Evolutionary conservation across 2,113 vertebrate species (phyloP).

Genomic region (Trochalopteron elliotii): DNA sequence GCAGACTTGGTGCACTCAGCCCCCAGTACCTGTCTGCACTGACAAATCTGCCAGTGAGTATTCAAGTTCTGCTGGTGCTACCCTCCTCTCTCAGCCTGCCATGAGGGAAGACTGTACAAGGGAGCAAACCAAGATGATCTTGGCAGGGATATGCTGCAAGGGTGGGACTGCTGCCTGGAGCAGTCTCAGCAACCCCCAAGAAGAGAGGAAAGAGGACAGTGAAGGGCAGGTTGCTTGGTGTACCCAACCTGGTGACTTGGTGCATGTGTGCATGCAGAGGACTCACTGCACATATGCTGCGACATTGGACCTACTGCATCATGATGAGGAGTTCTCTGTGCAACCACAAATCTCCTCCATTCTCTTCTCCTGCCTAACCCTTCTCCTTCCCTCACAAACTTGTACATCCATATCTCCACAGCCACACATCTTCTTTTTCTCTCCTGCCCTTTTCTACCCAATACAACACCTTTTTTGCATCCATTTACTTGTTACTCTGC

Average conservation of each 20-base stretch:
- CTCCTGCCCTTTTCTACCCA: neutral
- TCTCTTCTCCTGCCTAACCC: neutral
- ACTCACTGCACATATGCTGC: rapidly evolving
- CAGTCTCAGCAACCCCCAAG: neutral
- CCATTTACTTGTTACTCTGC: neutral
- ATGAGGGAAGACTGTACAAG: neutral
- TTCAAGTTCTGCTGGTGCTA: neutral
- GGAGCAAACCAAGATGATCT: neutral
- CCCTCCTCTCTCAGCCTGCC: neutral
- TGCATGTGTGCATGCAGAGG: neutral
- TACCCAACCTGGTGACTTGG: neutral
- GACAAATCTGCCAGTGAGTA: rapidly evolving
- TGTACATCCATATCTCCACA: neutral
- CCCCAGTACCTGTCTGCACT: neutral
- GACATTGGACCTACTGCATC: rapidly evolving
- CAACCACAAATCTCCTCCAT: rapidly evolving
- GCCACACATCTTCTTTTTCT: neutral
- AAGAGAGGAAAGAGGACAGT: rapidly evolving
- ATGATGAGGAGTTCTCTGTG: rapidly evolving
- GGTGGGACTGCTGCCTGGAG: neutral
- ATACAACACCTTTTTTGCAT: neutral
- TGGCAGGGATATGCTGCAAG: neutral
- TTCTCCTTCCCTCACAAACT: neutral
- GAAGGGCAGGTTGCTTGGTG: rapidly evolving
- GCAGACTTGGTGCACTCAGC: neutral